These are phyloP conservation scores for Sorex araneus DNA, from an alignment of 2,113 vertebrate species.

Conservation along the genomic window DNA sequence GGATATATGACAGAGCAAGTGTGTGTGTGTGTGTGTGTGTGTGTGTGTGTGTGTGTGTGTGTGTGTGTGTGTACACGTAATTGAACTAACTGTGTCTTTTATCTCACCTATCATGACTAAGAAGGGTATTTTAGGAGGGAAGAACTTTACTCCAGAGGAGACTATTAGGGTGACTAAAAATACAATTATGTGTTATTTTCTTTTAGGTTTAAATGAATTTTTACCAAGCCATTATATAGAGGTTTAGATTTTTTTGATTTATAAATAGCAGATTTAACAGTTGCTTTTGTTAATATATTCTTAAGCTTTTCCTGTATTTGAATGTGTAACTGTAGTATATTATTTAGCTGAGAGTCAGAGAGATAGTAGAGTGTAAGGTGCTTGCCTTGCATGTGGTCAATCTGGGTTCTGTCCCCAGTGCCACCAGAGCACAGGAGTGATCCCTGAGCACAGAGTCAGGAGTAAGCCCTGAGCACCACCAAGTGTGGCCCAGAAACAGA, in stretches of 20 bases:
- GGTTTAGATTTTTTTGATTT: neutral
- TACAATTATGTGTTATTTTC: neutral
- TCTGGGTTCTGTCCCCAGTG: too few species aligned
- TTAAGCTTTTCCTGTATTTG: constrained; percentile 20
- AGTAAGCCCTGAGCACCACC: too few species aligned
- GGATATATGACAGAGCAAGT: neutral
- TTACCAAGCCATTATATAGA: constrained; percentile 3
- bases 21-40: neutral
- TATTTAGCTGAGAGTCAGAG: neutral
- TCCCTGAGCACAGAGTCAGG: too few species aligned
- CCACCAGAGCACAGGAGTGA: too few species aligned
- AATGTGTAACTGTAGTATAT: neutral
- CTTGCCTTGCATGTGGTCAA: too few species aligned
- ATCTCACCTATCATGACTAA: neutral
- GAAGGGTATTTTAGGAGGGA: neutral
- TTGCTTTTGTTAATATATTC: constrained; percentile 17
- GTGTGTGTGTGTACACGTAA: too few species aligned
- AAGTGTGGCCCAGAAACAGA: too few species aligned
- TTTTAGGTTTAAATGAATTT: constrained; percentile 28
- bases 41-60: neutral
- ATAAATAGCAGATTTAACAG: constrained; percentile 4
- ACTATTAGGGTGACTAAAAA: neutral
- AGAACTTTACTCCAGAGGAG: neutral
- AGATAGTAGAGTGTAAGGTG: too few species aligned
- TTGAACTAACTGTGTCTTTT: neutral